A percentile compares a stretch with the other conserved stretches of the same genome.
Conservation (phyloP, 2,888 invertebrate species). For the Blastobasis lacticolella region DNA sequence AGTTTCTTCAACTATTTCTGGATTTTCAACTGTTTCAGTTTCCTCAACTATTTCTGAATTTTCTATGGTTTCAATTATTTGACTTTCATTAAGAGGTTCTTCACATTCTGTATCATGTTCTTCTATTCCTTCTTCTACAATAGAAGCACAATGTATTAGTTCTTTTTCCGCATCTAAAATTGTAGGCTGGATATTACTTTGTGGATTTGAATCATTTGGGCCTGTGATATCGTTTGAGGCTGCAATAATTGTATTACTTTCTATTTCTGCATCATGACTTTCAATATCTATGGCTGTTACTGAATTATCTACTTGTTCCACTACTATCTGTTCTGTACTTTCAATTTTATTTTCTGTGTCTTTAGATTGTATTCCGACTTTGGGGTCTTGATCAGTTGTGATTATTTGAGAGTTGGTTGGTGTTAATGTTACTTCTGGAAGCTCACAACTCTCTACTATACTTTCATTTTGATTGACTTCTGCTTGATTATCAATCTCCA, state of each 20-base stretch:
- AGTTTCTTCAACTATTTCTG: constrained; percentile 4
- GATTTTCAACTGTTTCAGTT: constrained; percentile 5
- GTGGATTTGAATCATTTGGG: too few species aligned
- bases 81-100: too few species aligned
- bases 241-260: neutral
- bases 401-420: neutral
- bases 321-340: neutral
- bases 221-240: neutral
- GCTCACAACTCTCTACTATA: neutral
- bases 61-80: too few species aligned
- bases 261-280: too few species aligned
- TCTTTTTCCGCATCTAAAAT: too few species aligned
- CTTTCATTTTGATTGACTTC: neutral
- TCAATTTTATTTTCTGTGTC: neutral
- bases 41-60: neutral
- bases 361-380: neutral
- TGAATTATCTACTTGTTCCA: too few species aligned
- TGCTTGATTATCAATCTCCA: constrained; percentile 10
- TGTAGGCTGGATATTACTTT: too few species aligned
- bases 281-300: too few species aligned
- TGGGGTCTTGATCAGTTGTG: too few species aligned
- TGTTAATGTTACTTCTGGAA: neutral
- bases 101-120: too few species aligned
- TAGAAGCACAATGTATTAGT: too few species aligned
- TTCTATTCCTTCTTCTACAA: too few species aligned